Base-by-base conservation (phyloP, 2,888 invertebrate species). In the Tipula confusa region DNA sequence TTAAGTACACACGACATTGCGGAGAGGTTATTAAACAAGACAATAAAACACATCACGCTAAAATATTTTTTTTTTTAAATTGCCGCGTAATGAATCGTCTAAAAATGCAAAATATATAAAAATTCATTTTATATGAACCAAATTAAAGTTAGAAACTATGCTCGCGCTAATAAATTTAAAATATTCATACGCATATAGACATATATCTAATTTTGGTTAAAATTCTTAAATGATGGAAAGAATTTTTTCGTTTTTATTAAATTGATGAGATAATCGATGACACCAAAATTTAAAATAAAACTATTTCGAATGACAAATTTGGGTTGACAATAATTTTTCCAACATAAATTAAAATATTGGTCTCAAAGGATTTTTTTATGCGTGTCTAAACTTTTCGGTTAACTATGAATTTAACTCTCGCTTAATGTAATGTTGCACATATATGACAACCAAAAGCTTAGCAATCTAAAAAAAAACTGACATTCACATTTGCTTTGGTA, bases 261-360 rank as follows among this genome's bases (percentile, higher is more conserved):
- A 64, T 64, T 64, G 64, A 24, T 64, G 64, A 64, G 64, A 64
- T 64, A 64, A 64, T 64, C 64, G 24, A 64, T 64, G 64, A 64
- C 64, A 64, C 64, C 64, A 64, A 64, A 64, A 18, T 24, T 24
- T 24, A 24, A 64, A 64, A 64, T 64, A 1, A 24, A 9, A 64
- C 18, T 64, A 11, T 64, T 24, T 1, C 1, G 13, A 9, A 13
- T 13, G 13, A 64, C 18, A 38, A 9, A 64, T 64, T 9, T 64
- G 24, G 64, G 64, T 64, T 64, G 24, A 24, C 24, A 24, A 64
- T n/a, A n/a, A n/a, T 9, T 64, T 64, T 24, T 64, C 64, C 24
- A 64, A 7, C 9, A 64, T 24, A 24, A 64, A 24, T 64, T 64
- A 64, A 64, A 64, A 64, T 7, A 1, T 2, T 18, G n/a, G n/a